These are phyloP conservation scores for Glaucomys volans DNA, from an alignment of 2,113 vertebrate genomes.

Conservation along the genomic window DNA sequence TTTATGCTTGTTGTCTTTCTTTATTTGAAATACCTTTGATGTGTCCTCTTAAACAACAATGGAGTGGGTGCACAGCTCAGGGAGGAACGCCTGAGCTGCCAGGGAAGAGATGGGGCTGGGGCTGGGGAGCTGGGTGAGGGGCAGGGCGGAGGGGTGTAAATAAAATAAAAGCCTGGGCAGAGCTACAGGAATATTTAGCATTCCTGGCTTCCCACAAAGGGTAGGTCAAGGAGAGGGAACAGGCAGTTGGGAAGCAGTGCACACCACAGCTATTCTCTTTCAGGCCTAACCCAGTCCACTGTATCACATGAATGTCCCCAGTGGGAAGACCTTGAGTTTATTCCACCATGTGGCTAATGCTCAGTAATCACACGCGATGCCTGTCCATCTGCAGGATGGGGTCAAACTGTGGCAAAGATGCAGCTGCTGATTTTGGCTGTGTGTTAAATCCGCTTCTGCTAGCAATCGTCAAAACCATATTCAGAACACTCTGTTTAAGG, in stretches of 20 bases:
- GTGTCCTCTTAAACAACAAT: slow-evolving; percentile 43
- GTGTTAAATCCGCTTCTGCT: slow-evolving; percentile 72
- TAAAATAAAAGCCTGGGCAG: slow-evolving; percentile 86
- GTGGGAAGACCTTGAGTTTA: slow-evolving; percentile 80
- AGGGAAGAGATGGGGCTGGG: slow-evolving; percentile 60
- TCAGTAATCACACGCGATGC: slow-evolving; percentile 53
- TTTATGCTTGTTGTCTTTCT: neutral
- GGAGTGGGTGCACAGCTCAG: neutral
- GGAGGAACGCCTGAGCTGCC: slow-evolving; percentile 67
- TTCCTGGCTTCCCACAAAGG: slow-evolving; percentile 90
- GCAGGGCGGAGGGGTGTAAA: slow-evolving; percentile 82
- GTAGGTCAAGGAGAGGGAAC: slow-evolving; percentile 89
- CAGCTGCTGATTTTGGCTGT: slow-evolving; percentile 79
- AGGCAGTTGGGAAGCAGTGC: slow-evolving; percentile 86
- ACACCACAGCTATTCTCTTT: slow-evolving; percentile 91
- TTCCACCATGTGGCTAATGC: slow-evolving; percentile 79
- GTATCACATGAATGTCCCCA: slow-evolving; percentile 83
- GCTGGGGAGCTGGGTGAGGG: slow-evolving; percentile 6
- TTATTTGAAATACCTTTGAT: neutral
- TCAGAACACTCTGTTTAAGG: slow-evolving; percentile 64
- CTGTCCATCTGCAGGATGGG: slow-evolving; percentile 57
- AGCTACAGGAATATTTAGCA: slow-evolving; percentile 89
- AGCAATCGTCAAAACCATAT: slow-evolving; percentile 32
- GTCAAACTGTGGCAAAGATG: slow-evolving; percentile 69
- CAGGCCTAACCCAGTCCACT: slow-evolving; percentile 79